Evolutionary conservation across 2,888 invertebrate species (phyloP).

Genomic region (Pterostichus niger): DNA sequence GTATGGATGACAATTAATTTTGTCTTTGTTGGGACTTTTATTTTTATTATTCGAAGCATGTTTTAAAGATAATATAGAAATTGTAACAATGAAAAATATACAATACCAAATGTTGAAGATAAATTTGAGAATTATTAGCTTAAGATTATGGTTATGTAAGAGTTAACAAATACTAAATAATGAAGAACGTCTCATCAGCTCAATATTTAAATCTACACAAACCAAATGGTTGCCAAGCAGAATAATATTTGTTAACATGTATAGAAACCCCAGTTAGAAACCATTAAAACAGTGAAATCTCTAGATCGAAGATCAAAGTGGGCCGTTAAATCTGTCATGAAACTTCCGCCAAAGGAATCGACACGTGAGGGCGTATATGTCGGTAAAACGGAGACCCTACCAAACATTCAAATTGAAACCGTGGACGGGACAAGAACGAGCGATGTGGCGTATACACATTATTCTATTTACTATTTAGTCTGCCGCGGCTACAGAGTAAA

Average conservation of each 20-base stretch:
- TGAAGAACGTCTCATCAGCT: neutral
- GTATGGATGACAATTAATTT: no score
- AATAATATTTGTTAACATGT: conserved; percentile 20
- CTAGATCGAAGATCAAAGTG: conserved; percentile 36
- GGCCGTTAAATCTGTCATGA: conserved; percentile 29
- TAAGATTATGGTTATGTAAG: no score
- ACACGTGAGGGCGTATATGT: conserved; percentile 16
- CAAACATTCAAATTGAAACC: neutral
- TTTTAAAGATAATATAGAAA: no score
- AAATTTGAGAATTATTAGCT: no score
- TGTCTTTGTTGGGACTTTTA: no score
- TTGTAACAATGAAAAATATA: no score
- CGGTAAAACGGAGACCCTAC: neutral
- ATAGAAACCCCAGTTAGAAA: conserved; percentile 15
- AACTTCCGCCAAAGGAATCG: conserved; percentile 9
- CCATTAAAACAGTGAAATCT: neutral
- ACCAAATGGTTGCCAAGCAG: neutral
- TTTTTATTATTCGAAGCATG: no score
- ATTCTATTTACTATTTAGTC: conserved; percentile 69
- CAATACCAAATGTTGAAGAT: no score
- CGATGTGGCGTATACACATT: conserved; percentile 35
- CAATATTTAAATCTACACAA: neutral
- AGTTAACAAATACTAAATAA: no score
- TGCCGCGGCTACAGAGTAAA: conserved; percentile 62
- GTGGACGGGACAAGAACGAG: neutral